phyloP scores from a whole-genome alignment of 2,797 vertebrate species.

The Chlorospingus semifuscus region DNA sequence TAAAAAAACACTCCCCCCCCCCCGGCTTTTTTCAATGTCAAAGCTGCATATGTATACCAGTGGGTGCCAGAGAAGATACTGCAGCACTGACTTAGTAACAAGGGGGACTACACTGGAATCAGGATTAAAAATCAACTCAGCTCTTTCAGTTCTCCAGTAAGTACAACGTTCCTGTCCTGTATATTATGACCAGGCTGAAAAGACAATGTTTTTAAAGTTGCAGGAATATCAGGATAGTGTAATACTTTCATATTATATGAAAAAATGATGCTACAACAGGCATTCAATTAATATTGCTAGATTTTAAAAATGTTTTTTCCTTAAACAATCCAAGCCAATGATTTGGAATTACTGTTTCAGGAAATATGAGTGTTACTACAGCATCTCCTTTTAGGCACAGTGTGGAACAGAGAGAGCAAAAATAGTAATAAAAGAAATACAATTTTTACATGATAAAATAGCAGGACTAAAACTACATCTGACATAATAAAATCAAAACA shows the following conservation, averaged over 20 bases:
- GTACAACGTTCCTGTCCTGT: not conserved
- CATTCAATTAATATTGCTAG: slow-evolving; percentile 15
- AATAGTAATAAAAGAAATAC: slow-evolving; percentile 23
- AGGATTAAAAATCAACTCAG: slow-evolving; percentile 40
- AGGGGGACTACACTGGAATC: not conserved
- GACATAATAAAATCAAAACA: slow-evolving; percentile 58
- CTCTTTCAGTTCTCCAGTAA: slow-evolving; percentile 18
- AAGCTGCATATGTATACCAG: slow-evolving; percentile 50
- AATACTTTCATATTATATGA: not conserved
- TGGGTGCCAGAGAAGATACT: slow-evolving; percentile 59
- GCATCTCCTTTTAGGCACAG: not conserved
- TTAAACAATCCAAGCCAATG: not conserved
- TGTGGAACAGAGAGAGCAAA: not conserved
- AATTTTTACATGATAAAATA: not conserved
- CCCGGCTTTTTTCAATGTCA: slow-evolving; percentile 68
- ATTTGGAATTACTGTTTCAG: slow-evolving; percentile 19
- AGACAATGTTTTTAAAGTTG: not conserved
- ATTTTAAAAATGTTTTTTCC: slow-evolving; percentile 1
- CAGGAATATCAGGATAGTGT: not conserved
- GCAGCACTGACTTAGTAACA: slow-evolving; percentile 51
- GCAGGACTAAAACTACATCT: slow-evolving; percentile 20
- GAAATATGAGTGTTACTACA: slow-evolving; percentile 27
- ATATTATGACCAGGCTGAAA: not conserved
- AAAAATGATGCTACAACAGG: not conserved
- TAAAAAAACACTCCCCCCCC: slow-evolving; percentile 41